Conservation (phyloP, 2,797 vertebrate genomes). For the Anguilla obscura region DNA sequence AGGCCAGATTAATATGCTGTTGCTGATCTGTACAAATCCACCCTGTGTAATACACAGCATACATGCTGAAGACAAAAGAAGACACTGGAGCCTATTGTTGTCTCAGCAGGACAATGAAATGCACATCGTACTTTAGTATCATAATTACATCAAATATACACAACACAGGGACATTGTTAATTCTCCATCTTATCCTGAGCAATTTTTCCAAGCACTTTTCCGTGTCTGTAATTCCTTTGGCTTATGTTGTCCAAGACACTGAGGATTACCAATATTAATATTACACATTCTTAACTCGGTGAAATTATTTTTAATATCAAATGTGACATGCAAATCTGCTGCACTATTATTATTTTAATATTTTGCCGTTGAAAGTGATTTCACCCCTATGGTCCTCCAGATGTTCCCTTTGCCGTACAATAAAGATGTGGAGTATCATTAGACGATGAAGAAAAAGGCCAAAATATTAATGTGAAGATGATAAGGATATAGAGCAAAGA, state of each 20-base stretch:
- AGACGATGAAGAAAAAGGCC: constrained; percentile 56
- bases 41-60: constrained; percentile 8
- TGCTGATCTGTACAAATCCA: constrained; percentile 11
- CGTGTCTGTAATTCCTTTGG: constrained; percentile 51
- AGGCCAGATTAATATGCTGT: constrained; percentile 24
- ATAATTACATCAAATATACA: constrained; percentile 49
- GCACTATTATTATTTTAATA: constrained; percentile 54
- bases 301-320: constrained; percentile 49
- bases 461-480: constrained; percentile 61
- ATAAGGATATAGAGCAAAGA: constrained; percentile 53
- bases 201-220: constrained; percentile 45
- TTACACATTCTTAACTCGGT: constrained; percentile 48
- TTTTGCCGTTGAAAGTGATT: constrained; percentile 55
- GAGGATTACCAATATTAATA: constrained; percentile 57
- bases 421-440: constrained; percentile 44
- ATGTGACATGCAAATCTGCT: constrained; percentile 48
- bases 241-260: constrained; percentile 47
- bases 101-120: constrained; percentile 43
- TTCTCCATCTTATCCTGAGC: constrained; percentile 42
- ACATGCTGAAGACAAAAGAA: constrained; percentile 37
- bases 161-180: constrained; percentile 33
- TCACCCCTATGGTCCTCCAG: constrained; percentile 42
- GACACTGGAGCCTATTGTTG: constrained; percentile 19
- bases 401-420: constrained; percentile 42
- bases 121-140: constrained; percentile 40